Evolutionary conservation across 2,113 vertebrate genomes (phyloP), one percentile per base, ranked within the genome.

Genomic region (Parus major): DNA sequence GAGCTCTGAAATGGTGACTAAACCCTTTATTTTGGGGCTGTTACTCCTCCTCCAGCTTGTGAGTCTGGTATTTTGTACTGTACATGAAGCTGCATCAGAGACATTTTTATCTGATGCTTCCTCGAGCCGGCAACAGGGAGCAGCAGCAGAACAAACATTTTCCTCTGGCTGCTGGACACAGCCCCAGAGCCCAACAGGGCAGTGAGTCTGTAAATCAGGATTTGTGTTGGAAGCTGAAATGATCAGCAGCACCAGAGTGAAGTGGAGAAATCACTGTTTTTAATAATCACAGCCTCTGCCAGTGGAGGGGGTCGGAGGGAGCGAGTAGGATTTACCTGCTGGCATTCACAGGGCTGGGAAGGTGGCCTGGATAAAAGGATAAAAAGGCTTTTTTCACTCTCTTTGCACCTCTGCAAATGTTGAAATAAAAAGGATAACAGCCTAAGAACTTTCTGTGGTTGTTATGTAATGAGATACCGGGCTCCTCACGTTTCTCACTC

Each of bases 21-120:
- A 92, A 85, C 33, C n/a, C 24, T 95, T 89, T 95, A 90, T 91
- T 96, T 92, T 52, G 71, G 59, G 64, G 61, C 46, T 94, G 47
- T 65, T 93, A 63, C 47, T 95, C 82, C 82, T 78, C 84, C 86
- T 86, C 41, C 92, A 86, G 85, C 57, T 56, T 76, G 50, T 88
- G 61, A 6, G 19, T 44, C n/a, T 66, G 44, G 14, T 57, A 33
- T 84, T 91, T 86, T 1, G 1, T 75, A 56, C 63, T 79, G 59
- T 55, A 35, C 13, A 24, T 7, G 33, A n/a, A 85, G 50, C 50
- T 59, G 28, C 35, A 72, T 39, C 55, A 59, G 18, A 53, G 22
- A 39, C 5, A 23, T 73, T 90, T 94, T 86, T 53, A 82, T 79
- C 60, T 71, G 79, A 46, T 6, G 10, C 47, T 90, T 93, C 88